Conservation (phyloP, 2,797 vertebrate species). For the Alcedo atthis region DNA sequence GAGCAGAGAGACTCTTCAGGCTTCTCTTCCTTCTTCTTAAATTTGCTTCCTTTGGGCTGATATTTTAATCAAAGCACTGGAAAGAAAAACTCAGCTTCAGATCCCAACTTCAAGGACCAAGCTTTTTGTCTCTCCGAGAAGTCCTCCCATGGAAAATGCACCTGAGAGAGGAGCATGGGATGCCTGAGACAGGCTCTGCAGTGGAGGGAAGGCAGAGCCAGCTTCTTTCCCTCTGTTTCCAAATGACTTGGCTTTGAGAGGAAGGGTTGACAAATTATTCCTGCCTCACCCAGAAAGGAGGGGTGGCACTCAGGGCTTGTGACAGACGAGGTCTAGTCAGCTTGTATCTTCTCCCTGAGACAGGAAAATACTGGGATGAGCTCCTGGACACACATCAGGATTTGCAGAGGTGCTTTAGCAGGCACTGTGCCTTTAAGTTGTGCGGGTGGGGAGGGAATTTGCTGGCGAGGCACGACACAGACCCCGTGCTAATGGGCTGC, state of each 20-base stretch:
- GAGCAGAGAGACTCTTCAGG: not conserved
- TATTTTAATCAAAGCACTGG: not conserved
- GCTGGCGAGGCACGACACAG: not conserved
- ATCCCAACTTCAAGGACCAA: not conserved
- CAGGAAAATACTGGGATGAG: rapidly evolving
- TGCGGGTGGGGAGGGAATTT: conserved; percentile 44
- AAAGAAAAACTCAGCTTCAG: not conserved
- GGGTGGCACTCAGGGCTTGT: not conserved
- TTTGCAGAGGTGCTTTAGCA: not conserved
- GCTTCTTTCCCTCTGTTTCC: not conserved
- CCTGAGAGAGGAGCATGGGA: not conserved
- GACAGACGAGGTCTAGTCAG: not conserved
- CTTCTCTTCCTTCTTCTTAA: not conserved
- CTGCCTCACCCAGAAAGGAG: not conserved
- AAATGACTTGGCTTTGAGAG: not conserved
- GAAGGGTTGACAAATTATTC: not conserved
- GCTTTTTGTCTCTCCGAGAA: not conserved
- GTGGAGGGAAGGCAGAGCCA: not conserved
- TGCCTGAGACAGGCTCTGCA: not conserved
- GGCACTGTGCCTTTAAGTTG: conserved; percentile 37
- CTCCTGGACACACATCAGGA: not conserved
- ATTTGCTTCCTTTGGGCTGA: not conserved
- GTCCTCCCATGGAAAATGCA: not conserved
- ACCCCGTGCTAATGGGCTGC: conserved; percentile 19
- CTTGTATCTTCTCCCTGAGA: not conserved